Evolutionary conservation across 2,797 vertebrate genomes (phyloP).

Genomic region (Sciurus vulgaris): DNA sequence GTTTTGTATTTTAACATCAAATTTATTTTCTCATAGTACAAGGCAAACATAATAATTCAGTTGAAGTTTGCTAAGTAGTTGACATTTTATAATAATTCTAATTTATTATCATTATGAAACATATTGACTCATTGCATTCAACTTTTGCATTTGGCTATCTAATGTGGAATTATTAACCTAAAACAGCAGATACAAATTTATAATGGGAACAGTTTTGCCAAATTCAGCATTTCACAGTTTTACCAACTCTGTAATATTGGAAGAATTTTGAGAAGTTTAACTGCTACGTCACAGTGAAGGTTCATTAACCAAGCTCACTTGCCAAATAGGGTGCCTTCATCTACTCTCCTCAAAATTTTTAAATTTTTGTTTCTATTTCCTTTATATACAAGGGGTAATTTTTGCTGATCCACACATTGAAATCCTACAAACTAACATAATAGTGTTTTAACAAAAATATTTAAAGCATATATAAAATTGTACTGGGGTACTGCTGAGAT

Average conservation of each 20-base stretch:
- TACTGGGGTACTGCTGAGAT: neutral
- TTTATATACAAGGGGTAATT: neutral
- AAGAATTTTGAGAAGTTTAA: neutral
- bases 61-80: neutral
- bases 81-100: neutral
- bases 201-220: neutral
- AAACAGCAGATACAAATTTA: neutral
- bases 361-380: neutral
- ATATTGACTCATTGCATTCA: neutral
- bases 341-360: neutral
- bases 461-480: neutral
- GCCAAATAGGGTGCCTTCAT: neutral
- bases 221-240: neutral
- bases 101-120: slow-evolving; percentile 23
- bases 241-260: neutral
- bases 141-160: neutral
- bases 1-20: neutral
- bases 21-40: neutral
- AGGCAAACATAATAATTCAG: neutral
- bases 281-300: neutral
- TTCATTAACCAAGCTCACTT: neutral
- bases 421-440: neutral
- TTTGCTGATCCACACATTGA: neutral
- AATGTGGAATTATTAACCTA: neutral
- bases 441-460: neutral